Evolutionary conservation across 2,797 vertebrate genomes (phyloP), one percentile per base, ranked within the genome.

Genomic region (Sebastes elongatus): DNA sequence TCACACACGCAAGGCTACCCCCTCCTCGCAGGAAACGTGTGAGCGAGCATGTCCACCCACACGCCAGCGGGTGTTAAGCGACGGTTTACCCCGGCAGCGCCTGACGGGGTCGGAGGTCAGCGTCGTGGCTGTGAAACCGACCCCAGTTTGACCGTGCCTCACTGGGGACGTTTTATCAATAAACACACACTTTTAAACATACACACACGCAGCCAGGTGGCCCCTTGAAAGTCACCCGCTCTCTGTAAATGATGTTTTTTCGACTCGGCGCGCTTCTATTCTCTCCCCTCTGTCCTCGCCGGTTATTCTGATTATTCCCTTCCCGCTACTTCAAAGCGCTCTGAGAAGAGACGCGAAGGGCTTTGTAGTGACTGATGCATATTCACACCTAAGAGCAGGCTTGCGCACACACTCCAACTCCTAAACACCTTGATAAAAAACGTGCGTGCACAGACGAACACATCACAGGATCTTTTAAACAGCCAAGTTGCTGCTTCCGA

Each of bases 361-460:
- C 89, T 91, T 87, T 88, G 91, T 92, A 88, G 83, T 84, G 88
- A 89, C 83, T 88, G 87, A 93, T 90, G 88, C 89, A 90, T 91
- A 92, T 89, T 89, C 89, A 92, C 92, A 89, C 85, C 76, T 78
- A 14, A 30, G 69, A 76, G 71, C 30, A 35, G 49, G 38, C 38
- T 57, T 32, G 18, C 42, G 1, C 76, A 78, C 76, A 76, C 74
- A 57, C 76, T 46, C 27, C 6, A 30, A 75, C 70, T 56, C 68
- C 25, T 77, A 69, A 74, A 81, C 86, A 87, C 59, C 80, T 86
- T 84, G 83, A 88, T 89, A 69, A 60, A 82, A 76, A 81, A 46
- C 30, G 22, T 6, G 3, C 20, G 9, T 2, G 13, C 68, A 28
- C 72, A 59, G 22, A 57, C 32, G 7, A 53, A 72, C 67, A 83